Conservation (phyloP, 2,888 invertebrate genomes). For the Deilephila elpenor region DNA sequence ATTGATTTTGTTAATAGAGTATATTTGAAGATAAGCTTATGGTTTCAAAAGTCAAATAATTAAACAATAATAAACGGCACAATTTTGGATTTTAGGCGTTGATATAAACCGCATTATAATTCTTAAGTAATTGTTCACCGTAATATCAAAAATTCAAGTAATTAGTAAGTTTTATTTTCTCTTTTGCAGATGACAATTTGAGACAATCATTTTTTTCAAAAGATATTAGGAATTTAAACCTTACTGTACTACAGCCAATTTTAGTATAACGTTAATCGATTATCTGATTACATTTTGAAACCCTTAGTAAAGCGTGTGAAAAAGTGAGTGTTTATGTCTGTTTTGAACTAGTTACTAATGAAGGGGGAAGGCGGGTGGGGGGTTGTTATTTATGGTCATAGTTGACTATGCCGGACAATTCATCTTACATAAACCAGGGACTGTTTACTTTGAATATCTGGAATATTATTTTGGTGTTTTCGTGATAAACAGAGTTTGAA, state of each 20-base stretch:
- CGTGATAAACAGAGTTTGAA: not conserved
- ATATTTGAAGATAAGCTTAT: too few species aligned
- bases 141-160: not conserved
- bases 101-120: too few species aligned
- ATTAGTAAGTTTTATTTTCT: not conserved
- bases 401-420: not conserved
- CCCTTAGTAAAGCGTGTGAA: not conserved
- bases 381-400: constrained; percentile 5
- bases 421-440: not conserved
- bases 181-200: too few species aligned
- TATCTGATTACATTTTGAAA: not conserved
- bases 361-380: not conserved
- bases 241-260: not conserved
- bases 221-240: not conserved
- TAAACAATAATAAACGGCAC: too few species aligned
- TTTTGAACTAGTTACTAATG: not conserved
- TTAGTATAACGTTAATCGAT: too few species aligned
- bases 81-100: too few species aligned
- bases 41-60: too few species aligned
- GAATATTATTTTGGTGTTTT: not conserved
- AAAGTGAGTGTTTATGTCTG: not conserved
- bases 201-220: not conserved
- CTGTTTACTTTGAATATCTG: not conserved
- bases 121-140: too few species aligned
- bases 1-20: too few species aligned